phyloP scores from a whole-genome alignment of 2,797 vertebrate species.

The Yasuhikotakia modesta region DNA sequence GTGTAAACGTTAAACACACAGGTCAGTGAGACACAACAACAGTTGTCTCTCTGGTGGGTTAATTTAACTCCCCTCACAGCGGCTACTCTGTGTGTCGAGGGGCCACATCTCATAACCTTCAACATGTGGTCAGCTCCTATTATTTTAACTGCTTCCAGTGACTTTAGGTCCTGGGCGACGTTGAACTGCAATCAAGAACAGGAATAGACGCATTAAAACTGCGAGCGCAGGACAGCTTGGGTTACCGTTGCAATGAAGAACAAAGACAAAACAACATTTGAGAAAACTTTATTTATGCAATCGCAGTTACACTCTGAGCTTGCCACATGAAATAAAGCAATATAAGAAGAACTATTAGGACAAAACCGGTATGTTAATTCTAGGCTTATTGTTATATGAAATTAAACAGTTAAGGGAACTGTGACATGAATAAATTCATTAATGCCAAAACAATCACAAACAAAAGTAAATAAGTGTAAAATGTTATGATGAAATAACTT shows the following conservation, averaged over 20 bases:
- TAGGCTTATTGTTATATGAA: too few species aligned
- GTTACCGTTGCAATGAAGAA: slow-evolving; percentile 61
- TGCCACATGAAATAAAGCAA: background rate
- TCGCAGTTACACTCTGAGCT: background rate
- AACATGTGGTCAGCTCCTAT: slow-evolving; percentile 82
- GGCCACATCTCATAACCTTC: slow-evolving; percentile 69
- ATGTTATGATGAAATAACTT: too few species aligned
- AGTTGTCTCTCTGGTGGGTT: slow-evolving; percentile 10
- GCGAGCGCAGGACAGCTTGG: slow-evolving; percentile 62
- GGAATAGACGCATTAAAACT: slow-evolving; percentile 72
- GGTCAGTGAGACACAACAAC: slow-evolving; percentile 26
- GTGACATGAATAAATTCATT: too few species aligned
- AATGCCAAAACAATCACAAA: too few species aligned
- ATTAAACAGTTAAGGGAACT: background rate
- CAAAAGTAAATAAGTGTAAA: too few species aligned
- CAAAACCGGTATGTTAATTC: too few species aligned
- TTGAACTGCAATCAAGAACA: slow-evolving; percentile 84
- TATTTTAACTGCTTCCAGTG: slow-evolving; percentile 93
- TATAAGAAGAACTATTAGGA: slow-evolving; percentile 8
- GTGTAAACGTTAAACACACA: slow-evolving; percentile 24
- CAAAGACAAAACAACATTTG: slow-evolving; percentile 32
- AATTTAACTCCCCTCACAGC: background rate
- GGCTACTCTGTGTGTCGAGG: slow-evolving; percentile 18
- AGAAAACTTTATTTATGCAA: background rate
- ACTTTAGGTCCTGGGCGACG: slow-evolving; percentile 84